Evolutionary conservation across 2,113 vertebrate genomes (phyloP).

Genomic region (Lota lota): DNA sequence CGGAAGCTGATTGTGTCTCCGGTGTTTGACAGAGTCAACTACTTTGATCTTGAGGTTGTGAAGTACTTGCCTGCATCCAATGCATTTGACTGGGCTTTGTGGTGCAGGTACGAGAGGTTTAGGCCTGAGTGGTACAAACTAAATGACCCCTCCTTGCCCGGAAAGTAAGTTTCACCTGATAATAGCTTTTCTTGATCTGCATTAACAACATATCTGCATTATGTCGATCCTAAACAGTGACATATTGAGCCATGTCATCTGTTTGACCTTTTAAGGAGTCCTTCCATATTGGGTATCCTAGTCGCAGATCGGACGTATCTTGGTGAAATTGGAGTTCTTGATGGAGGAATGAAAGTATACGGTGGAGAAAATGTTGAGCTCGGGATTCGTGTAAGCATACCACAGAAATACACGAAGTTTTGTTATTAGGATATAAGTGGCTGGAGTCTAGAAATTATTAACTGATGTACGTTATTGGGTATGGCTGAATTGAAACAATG

Average conservation of each 20-base stretch:
- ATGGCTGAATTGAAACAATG: not conserved
- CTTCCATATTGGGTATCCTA: constrained; percentile 90
- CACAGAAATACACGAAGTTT: not conserved
- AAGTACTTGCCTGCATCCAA: constrained; percentile 29
- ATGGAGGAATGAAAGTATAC: constrained; percentile 90
- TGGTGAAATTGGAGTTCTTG: constrained; percentile 87
- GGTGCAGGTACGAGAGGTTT: constrained; percentile 70
- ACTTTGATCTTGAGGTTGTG: constrained; percentile 50
- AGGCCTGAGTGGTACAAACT: constrained; percentile 57
- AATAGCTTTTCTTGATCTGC: not conserved
- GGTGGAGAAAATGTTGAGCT: constrained; percentile 95
- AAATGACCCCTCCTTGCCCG: constrained; percentile 57
- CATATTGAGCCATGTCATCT: too few relatives aligned
- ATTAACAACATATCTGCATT: constrained; percentile 12
- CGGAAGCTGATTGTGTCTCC: constrained; percentile 62
- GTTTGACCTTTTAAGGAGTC: constrained; percentile 74
- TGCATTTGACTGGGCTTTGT: constrained; percentile 70
- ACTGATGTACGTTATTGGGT: not conserved
- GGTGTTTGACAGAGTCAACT: constrained; percentile 68
- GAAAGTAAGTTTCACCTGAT: constrained; percentile 61
- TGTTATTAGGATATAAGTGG: too few relatives aligned
- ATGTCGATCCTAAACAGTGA: not conserved
- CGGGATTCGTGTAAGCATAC: constrained; percentile 84
- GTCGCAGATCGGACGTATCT: constrained; percentile 86
- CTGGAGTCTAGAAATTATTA: too few relatives aligned